Evolutionary conservation across 2,888 invertebrate genomes (phyloP).

Genomic region (Leucoptera coffeella): DNA sequence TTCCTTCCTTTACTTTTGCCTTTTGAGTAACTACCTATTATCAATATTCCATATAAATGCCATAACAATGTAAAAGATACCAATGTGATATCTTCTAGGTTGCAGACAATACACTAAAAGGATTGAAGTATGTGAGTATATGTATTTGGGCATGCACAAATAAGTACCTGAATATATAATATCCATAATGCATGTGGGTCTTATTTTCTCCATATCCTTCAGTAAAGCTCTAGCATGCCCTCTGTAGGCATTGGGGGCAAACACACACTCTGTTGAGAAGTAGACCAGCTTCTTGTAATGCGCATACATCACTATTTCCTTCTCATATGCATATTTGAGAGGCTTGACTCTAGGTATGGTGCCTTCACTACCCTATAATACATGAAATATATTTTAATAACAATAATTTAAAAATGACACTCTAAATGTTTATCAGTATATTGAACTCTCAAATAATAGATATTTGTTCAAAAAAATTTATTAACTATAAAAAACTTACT

Average conservation of each 20-base stretch:
- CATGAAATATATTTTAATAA: no score
- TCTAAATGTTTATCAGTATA: no score
- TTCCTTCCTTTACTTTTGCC: no score
- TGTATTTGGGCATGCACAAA: no score
- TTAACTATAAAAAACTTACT: no score
- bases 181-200: conserved; percentile 88
- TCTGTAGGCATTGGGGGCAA: conserved; percentile 96
- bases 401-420: no score
- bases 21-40: no score
- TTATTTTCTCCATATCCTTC: conserved; percentile 91
- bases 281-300: conserved; percentile 93
- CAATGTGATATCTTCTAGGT: no score
- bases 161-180: conserved; percentile 77
- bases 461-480: conserved; percentile 10
- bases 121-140: no score
- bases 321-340: conserved; percentile 95
- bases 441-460: no score
- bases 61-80: neutral
- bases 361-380: conserved; percentile 65
- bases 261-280: conserved; percentile 98
- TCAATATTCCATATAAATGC: no score
- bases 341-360: conserved; percentile 91
- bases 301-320: conserved; percentile 99
- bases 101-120: no score
- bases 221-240: conserved; percentile 86